Conservation (phyloP, 2,797 vertebrate species). For the Triplophysa bombifrons region DNA sequence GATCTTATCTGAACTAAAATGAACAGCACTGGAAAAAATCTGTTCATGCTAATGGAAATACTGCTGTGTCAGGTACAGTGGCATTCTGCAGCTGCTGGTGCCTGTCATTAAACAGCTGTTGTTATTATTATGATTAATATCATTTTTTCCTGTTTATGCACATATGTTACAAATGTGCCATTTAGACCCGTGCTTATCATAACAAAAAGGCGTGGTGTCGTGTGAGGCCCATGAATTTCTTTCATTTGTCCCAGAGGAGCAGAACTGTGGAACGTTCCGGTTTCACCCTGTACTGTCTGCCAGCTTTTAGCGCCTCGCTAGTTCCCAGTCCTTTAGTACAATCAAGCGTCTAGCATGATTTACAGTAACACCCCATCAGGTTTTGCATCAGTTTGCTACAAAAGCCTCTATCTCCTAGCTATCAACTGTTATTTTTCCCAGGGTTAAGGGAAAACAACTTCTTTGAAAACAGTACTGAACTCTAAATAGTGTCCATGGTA, state of each 20-base stretch:
- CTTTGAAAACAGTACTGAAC: constrained; percentile 27
- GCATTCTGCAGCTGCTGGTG: constrained; percentile 39
- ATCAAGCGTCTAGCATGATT: constrained; percentile 12
- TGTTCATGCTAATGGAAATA: constrained; percentile 20
- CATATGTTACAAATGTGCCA: constrained; percentile 25
- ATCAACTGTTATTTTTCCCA: constrained; percentile 5
- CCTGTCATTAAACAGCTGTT: constrained; percentile 41
- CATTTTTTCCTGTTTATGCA: background rate
- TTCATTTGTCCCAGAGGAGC: constrained; percentile 33
- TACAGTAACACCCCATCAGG: constrained; percentile 15
- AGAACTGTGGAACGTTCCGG: constrained; percentile 31
- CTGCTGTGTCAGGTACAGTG: constrained; percentile 17
- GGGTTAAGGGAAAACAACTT: background rate
- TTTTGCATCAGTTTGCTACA: constrained; percentile 14
- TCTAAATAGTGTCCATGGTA: constrained; percentile 29
- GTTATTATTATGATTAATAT: constrained; percentile 7
- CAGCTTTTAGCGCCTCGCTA: constrained; percentile 6
- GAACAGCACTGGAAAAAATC: constrained; percentile 21
- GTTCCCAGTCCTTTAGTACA: constrained; percentile 2
- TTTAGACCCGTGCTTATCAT: constrained; percentile 24
- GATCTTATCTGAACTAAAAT: background rate
- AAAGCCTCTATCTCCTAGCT: constrained; percentile 15
- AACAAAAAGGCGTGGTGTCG: constrained; percentile 37
- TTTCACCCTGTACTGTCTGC: constrained; percentile 17
- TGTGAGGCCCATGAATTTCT: constrained; percentile 10